Conservation (phyloP, 2,797 vertebrate genomes). For the Liparis tanakae region DNA sequence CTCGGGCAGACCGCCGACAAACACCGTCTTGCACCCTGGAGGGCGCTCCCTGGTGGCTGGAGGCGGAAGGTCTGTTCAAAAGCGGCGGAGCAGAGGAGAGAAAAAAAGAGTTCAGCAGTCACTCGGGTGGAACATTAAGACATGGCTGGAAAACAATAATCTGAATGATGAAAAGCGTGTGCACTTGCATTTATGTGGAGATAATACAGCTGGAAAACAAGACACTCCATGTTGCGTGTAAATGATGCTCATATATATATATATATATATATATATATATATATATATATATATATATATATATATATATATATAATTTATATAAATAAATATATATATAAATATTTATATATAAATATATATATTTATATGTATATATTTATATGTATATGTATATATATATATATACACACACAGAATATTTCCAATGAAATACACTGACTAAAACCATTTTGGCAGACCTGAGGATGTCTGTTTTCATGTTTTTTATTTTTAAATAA, state of each 20-base stretch:
- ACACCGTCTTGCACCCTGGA: constrained; percentile 96
- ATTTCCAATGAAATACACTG: constrained; percentile 17
- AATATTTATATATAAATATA: too few species aligned
- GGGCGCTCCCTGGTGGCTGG: constrained; percentile 94
- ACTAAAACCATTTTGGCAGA: constrained; percentile 22
- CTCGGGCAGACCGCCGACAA: constrained; percentile 94
- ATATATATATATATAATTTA: too few species aligned
- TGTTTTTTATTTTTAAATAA: constrained; percentile 27
- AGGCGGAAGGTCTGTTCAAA: constrained; percentile 89
- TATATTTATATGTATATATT: too few species aligned
- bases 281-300: too few species aligned
- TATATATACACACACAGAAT: constrained; percentile 28
- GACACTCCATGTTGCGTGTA: constrained; percentile 15
- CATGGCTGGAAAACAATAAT: not conserved
- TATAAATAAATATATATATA: too few species aligned
- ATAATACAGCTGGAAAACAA: constrained; percentile 25
- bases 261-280: too few species aligned
- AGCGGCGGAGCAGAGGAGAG: constrained; percentile 6
- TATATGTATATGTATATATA: too few species aligned
- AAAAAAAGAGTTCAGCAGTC: not conserved
- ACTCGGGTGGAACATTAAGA: not conserved
- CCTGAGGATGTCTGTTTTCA: constrained; percentile 1
- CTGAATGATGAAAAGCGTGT: constrained; percentile 11
- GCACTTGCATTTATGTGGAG: constrained; percentile 11
- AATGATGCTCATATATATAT: constrained; percentile 32